Base-by-base conservation (phyloP, 2,888 invertebrate genomes). In the Lottia scabra region DNA sequence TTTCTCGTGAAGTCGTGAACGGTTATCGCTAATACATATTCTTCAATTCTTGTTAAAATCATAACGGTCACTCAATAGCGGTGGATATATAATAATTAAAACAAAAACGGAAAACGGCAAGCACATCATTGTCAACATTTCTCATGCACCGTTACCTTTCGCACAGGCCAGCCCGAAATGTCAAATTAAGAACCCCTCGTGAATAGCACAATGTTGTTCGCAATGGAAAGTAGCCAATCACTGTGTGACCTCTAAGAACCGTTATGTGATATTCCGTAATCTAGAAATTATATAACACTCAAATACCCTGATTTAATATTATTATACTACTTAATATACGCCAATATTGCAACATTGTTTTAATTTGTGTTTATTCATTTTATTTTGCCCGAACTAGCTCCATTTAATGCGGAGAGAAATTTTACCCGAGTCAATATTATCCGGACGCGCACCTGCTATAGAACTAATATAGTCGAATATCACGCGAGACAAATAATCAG, bases 341-440 rank as follows among this genome's bases (percentile, higher is more conserved):
- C 10, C 38, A 1, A 6, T 6, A 38, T 56, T 19, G 56, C 56
- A 56, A 56, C 19, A 56, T 3, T 56, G 56, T 56, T 3, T 56
- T 23, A 56, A 8, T 23, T 23, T 23, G 23, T 56, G 19, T 56
- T 56, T 23, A 23, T 56, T 56, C 23, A 46, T 15, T 63, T 8
- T 38, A 70, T 72, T 72, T 19, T 70, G 72, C 63, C 69, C 75
- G 71, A 67, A 62, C 26, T 65, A 66, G 43, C 69, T 63, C 15
- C 38, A 75, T 81, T 80, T 68, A 75, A 79, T 78, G 81, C 81
- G 81, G 78, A 73, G 56, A 68, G 56, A 63, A 44, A 63, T 65
- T 71, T 75, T 79, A 80, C 84, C 82, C 63, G 66, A 78, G 75
- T 80, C 79, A 45, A 65, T 73, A 66, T 26, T 68, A 72, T 79